Evolutionary conservation across 1,140 invertebrate species (phyloP), one percentile per base, ranked within the genome.

Genomic region (Drosophila prosaltans): DNA sequence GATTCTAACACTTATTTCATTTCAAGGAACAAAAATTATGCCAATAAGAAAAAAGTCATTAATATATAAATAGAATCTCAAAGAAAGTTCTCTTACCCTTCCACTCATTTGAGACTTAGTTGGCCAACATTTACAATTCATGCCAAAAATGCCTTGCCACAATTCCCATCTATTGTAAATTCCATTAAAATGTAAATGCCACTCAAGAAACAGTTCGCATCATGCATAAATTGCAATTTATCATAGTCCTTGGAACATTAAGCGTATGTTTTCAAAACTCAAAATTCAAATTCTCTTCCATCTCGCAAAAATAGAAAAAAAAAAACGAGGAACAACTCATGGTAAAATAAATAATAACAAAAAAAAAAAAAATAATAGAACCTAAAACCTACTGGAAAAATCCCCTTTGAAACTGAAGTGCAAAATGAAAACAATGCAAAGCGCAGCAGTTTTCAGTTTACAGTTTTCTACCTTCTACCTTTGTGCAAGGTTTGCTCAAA

Each of bases 361-460:
- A 54, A 55, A 45, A 16, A 16, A 16, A 54, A 74, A 58, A 36
- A 60, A 60, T 26, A 45, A 67, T 62, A 62, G 61, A 69, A 60
- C 54, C 45, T 32, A 86, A 58, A 58, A 67, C 68, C 64, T 39
- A 72, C 61, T 71, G 65, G 63, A 69, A 81, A 72, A 78, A 68
- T 45, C 54, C 70, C 43, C 30, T 63, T 51, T 51, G 74, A 61
- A 63, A 30, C 78, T 61, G 48, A 72, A 62, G 70, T 69, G 69
- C 69, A 67, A 79, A 78, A 78, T 83, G 84, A 89, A 89, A 89
- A 89, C 84, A 88, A 83, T 88, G 77, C 83, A 72, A 65, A 78
- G 72, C 83, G 74, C 80, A 83, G 83, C 83, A 88, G 65, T 89
- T 89, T 86, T 86, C 74, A 76, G 74, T 76, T 76, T 75, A 48